Conservation (phyloP, 2,113 vertebrate genomes). For the Cheirogaleus medius region DNA sequence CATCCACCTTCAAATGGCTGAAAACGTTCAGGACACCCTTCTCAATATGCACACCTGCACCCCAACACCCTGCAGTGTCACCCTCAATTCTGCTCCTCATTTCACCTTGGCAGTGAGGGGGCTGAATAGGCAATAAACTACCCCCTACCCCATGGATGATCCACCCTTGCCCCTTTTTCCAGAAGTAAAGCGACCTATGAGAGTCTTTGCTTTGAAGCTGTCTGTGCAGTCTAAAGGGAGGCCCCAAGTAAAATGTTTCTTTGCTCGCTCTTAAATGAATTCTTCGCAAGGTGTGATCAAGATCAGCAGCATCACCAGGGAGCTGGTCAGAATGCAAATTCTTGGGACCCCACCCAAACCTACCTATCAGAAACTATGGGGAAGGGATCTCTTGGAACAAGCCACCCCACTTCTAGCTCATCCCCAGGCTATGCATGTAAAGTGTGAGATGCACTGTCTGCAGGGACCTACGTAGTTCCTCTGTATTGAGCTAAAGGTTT, state of each 20-base stretch:
- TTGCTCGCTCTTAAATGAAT: not conserved
- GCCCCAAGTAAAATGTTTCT: not conserved
- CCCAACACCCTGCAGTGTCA: not conserved
- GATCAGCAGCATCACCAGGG: not conserved
- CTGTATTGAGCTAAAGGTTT: not conserved
- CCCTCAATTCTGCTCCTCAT: not conserved
- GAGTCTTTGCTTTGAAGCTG: not conserved
- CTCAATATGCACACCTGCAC: not conserved
- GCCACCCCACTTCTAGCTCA: not conserved
- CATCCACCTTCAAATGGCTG: not conserved
- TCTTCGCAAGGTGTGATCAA: not conserved
- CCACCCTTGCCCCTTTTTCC: not conserved
- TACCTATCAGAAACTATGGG: not conserved
- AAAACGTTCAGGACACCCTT: not conserved
- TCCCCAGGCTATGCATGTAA: not conserved
- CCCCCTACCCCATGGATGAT: accelerated
- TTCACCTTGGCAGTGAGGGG: not conserved
- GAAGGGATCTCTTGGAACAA: not conserved
- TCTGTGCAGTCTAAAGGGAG: not conserved
- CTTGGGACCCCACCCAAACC: not conserved
- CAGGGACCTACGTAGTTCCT: not conserved
- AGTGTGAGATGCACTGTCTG: not conserved
- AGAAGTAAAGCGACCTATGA: not conserved
- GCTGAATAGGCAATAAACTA: not conserved
- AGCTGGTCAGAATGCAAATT: not conserved